Percentiles rank a stretch among this genome's conserved stretches.
These are phyloP conservation scores for Ametastegia equiseti DNA, from an alignment of 2,888 invertebrate species.

Conservation along the genomic window DNA sequence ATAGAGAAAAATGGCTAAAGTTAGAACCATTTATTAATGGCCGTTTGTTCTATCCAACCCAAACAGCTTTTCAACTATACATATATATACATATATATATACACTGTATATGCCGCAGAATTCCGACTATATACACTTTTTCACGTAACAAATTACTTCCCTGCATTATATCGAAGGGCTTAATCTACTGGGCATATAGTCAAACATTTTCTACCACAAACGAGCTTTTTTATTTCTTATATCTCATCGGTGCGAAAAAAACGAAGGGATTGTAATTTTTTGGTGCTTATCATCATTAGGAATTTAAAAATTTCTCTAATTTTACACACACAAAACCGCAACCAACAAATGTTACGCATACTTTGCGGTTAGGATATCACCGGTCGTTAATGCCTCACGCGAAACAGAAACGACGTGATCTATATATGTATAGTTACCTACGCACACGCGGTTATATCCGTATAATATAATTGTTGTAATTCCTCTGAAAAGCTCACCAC, in stretches of 20 bases:
- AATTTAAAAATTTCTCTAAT: neutral
- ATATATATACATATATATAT: no score
- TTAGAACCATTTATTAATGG: constrained; percentile 38
- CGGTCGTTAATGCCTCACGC: neutral
- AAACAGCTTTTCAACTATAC: constrained; percentile 12
- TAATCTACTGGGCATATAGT: neutral
- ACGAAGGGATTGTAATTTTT: no score
- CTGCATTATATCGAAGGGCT: neutral
- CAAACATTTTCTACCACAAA: neutral
- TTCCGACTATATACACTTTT: neutral
- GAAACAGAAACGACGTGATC: no score
- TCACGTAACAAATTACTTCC: neutral
- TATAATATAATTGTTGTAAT: constrained; percentile 26
- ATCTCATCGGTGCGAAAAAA: no score
- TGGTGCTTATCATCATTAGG: no score
- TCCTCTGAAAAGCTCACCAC: neutral
- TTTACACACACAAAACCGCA: neutral
- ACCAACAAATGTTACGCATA: neutral
- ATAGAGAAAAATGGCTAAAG: constrained; percentile 42
- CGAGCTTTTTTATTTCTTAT: neutral
- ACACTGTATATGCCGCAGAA: neutral
- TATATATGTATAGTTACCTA: neutral
- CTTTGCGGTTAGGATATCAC: neutral
- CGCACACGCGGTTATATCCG: neutral
- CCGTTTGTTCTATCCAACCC: constrained; percentile 32